These are phyloP conservation scores for Pachycephala philippinensis DNA, from an alignment of 2,113 vertebrate genomes.

Conservation along the genomic window DNA sequence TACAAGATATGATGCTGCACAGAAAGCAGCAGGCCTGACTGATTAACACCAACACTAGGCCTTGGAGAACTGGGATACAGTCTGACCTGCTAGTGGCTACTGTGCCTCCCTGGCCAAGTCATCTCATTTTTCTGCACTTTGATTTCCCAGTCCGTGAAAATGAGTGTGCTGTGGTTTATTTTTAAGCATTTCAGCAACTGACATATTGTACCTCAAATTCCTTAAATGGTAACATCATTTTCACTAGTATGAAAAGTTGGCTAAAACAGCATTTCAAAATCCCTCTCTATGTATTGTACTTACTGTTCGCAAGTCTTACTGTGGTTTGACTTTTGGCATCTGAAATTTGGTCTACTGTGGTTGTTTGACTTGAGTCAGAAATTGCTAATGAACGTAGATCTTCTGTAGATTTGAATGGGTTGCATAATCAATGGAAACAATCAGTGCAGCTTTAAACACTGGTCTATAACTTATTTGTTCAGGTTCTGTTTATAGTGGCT, in stretches of 20 bases:
- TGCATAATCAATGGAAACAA: background rate
- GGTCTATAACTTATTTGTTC: background rate
- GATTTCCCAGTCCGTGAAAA: background rate
- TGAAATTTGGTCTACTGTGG: background rate
- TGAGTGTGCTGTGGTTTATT: background rate
- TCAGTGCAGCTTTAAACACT: background rate
- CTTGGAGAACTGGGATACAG: background rate
- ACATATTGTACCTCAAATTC: conserved; percentile 8
- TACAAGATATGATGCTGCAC: background rate
- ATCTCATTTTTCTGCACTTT: background rate
- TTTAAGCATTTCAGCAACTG: conserved; percentile 42
- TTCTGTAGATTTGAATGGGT: background rate
- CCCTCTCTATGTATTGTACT: background rate
- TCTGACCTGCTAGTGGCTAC: background rate
- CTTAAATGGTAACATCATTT: conserved; percentile 28
- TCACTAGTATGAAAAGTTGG: conserved; percentile 15
- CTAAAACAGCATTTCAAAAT: conserved; percentile 35
- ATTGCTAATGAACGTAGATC: background rate
- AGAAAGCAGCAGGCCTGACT: background rate
- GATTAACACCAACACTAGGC: background rate
- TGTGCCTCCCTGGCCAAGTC: background rate
- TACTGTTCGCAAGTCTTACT: background rate
- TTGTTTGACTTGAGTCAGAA: background rate
- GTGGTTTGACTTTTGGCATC: conserved; percentile 24
- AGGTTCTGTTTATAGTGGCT: background rate